A percentile compares a stretch with the other conserved stretches of the same genome.
phyloP scores from a whole-genome alignment of 2,113 vertebrate genomes.

The mouse (Mus musculus) region DNA sequence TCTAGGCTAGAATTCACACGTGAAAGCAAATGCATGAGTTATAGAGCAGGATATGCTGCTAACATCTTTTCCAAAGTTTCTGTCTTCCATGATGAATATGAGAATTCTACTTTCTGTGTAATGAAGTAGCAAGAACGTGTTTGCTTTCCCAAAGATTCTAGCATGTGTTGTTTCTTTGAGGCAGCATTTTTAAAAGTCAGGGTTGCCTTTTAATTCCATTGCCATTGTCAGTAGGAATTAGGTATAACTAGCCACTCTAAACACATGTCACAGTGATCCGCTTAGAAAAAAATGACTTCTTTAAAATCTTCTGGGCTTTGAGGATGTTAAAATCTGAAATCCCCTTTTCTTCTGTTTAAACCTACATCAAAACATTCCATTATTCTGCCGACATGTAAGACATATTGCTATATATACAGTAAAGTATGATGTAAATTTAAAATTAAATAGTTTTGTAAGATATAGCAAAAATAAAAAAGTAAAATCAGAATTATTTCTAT shows the following conservation, averaged over 20 bases:
- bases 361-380: background rate
- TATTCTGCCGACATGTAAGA: background rate
- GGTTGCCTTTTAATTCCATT: background rate
- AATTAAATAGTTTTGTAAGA: background rate
- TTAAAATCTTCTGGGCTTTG: background rate
- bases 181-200: background rate
- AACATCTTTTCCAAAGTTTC: background rate
- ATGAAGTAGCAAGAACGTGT: background rate
- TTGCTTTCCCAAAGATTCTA: background rate
- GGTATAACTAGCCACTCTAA: background rate
- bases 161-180: background rate
- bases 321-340: background rate
- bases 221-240: background rate
- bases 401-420: background rate
- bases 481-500: background rate
- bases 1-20: no score
- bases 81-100: background rate
- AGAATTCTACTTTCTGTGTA: background rate
- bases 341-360: background rate
- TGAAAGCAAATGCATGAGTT: background rate
- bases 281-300: background rate
- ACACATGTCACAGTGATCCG: no score
- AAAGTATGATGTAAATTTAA: background rate
- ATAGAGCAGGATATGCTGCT: background rate
- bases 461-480: background rate